phyloP scores from a whole-genome alignment of 2,113 vertebrate genomes.

The Hoplias malabaricus region DNA sequence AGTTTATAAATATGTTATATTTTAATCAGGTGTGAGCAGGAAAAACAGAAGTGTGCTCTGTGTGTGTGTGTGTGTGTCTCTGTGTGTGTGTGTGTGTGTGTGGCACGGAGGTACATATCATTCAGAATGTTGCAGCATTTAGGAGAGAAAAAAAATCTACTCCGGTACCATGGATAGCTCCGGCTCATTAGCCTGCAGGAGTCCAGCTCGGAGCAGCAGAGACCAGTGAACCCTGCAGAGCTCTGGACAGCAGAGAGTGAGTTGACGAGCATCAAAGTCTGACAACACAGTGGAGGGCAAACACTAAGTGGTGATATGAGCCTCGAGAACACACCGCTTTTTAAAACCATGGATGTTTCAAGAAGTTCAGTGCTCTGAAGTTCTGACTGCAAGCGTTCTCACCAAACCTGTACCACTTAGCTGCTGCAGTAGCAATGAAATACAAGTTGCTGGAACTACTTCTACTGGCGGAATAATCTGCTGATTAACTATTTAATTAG shows the following conservation, averaged over 20 bases:
- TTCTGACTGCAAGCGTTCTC: too few relatives aligned
- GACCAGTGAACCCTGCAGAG: neutral
- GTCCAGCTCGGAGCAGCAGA: neutral
- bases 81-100: slow-evolving; percentile 22
- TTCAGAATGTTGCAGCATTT: neutral
- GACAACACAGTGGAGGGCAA: neutral
- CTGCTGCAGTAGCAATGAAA: too few relatives aligned
- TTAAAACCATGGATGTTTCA: neutral
- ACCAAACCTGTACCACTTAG: too few relatives aligned
- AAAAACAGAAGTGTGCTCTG: too few relatives aligned
- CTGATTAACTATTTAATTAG: too few relatives aligned
- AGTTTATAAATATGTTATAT: too few relatives aligned
- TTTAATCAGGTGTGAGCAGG: too few relatives aligned
- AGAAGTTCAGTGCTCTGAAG: neutral
- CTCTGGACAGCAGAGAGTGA: neutral
- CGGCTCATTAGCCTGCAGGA: neutral
- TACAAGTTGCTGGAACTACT: too few relatives aligned
- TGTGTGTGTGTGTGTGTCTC: neutral
- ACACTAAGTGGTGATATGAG: neutral
- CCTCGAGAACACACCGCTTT: neutral
- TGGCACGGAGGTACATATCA: neutral
- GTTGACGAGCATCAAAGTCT: neutral
- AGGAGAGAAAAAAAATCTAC: neutral
- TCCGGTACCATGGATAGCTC: slow-evolving; percentile 25
- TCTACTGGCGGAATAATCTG: too few relatives aligned